Conservation (phyloP, 1,140 invertebrate genomes). For the Sminthurides bifidus region DNA sequence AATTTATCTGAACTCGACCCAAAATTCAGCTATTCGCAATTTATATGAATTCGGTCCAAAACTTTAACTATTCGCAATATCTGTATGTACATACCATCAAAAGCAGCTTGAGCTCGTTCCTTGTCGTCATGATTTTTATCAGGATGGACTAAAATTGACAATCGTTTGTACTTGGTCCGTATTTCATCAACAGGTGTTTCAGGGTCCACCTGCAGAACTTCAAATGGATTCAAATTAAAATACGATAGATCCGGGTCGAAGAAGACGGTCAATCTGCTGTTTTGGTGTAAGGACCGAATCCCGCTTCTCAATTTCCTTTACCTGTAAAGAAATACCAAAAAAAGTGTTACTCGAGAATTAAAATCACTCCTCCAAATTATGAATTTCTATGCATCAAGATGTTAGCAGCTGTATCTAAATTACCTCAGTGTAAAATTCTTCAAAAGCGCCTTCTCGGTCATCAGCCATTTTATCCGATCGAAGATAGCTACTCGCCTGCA, state of each 20-base stretch:
- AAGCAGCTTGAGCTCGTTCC: slow-evolving; percentile 85
- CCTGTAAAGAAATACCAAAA: slow-evolving; percentile 43
- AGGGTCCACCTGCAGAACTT: slow-evolving; percentile 89
- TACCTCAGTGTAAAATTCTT: slow-evolving; percentile 29
- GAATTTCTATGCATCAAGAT: background rate
- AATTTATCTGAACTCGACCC: too few relatives aligned
- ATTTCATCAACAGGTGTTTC: slow-evolving; percentile 77
- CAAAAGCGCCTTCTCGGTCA: slow-evolving; percentile 20
- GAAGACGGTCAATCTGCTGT: slow-evolving; percentile 85
- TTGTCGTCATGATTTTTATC: slow-evolving; percentile 95
- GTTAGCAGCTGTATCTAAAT: background rate
- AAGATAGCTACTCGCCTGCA: too few relatives aligned
- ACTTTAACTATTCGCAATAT: background rate
- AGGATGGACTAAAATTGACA: slow-evolving; percentile 96
- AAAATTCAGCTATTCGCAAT: too few relatives aligned
- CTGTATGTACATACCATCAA: slow-evolving; percentile 55
- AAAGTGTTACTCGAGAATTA: background rate
- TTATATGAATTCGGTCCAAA: slow-evolving; percentile 7
- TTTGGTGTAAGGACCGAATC: slow-evolving; percentile 82
- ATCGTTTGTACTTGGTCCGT: slow-evolving; percentile 90
- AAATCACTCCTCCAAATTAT: background rate
- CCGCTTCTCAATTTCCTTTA: slow-evolving; percentile 88
- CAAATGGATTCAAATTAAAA: slow-evolving; percentile 92
- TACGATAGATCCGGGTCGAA: slow-evolving; percentile 89
- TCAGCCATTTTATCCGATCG: background rate